phyloP scores from a whole-genome alignment of 2,797 vertebrate genomes.

The Pampus argenteus region DNA sequence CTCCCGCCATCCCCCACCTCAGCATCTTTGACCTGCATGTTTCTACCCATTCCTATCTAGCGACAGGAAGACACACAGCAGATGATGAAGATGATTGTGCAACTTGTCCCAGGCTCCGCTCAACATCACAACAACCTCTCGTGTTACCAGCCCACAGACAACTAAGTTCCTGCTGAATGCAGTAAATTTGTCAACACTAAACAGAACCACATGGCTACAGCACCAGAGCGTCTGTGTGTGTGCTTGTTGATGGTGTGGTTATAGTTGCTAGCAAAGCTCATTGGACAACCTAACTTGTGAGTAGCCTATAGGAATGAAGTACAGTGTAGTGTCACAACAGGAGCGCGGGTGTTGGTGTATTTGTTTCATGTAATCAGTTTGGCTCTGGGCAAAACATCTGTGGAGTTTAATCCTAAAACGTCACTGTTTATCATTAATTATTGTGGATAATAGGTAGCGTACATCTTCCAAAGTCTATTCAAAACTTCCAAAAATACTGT shows the following conservation, averaged over 20 bases:
- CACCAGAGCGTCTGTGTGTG: slow-evolving; percentile 14
- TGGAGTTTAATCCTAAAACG: slow-evolving; percentile 1
- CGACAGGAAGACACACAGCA: slow-evolving; percentile 18
- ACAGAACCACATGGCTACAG: slow-evolving; percentile 69
- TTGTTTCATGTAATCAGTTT: slow-evolving; percentile 34
- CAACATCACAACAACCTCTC: slow-evolving; percentile 71
- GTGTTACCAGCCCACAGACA: slow-evolving; percentile 66
- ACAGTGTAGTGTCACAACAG: slow-evolving; percentile 24
- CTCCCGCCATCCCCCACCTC: not conserved
- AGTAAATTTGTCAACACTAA: slow-evolving; percentile 67
- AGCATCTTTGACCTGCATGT: slow-evolving; percentile 20
- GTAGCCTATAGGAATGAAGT: slow-evolving; percentile 21
- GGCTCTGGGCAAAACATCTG: slow-evolving; percentile 4
- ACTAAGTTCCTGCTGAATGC: slow-evolving; percentile 46
- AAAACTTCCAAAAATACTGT: not conserved
- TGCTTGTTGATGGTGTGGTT: slow-evolving; percentile 3
- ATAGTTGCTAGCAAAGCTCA: not conserved
- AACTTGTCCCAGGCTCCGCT: slow-evolving; percentile 59
- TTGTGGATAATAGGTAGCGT: not conserved
- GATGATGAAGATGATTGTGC: slow-evolving; percentile 58
- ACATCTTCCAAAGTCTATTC: not conserved
- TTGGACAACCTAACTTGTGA: slow-evolving; percentile 21
- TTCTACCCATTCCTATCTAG: slow-evolving; percentile 30
- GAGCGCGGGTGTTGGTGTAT: slow-evolving; percentile 27
- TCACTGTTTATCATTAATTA: not conserved